Evolutionary conservation across 2,113 vertebrate species (phyloP), one percentile per base, ranked within the genome.

Genomic region (Mustela lutreola): DNA sequence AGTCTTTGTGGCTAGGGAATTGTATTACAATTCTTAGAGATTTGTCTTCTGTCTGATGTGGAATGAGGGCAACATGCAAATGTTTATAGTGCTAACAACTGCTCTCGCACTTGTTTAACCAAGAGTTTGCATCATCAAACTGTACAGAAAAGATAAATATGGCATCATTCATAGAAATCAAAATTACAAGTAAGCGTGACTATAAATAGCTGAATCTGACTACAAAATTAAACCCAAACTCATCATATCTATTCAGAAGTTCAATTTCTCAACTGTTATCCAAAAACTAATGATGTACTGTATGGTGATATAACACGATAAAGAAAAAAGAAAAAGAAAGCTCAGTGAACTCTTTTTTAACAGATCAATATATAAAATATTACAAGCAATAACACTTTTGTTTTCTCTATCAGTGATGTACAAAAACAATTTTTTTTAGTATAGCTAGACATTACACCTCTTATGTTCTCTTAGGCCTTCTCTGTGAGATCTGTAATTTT

Each of bases 161-260:
- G 56, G 11, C 53, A 58, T 12, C 42, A 76, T 79, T 65, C 7
- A 50, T 42, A 76, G 24, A 65, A 16, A 87, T 60, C 16, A 80
- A 84, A 75, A 73, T 62, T 65, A 67, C 1, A 63, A 62, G 22
- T 67, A 94, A 75, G 11, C 26, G 70, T 88, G 16, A 84, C 36
- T 18, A 56, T 26, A 82, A 33, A 81, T 42, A 89, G 80, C 71
- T 73, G 89, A 96, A 90, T 79, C 6, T 39, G 9, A 92, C 56
- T 80, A 5, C 8, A 90, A 56, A 89, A 85, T 70, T 33, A 53
- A 63, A 36, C 24, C 33, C 45, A 67, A 85, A 95, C 16, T 81
- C 71, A 36, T 83, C 14, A 50, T 60, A 81, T 75, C 82, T 89
- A 93, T 58, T 90, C 33, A 67, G 76, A 91, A 83, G 18, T 86